phyloP scores from a whole-genome alignment of 2,797 vertebrate genomes.

The Catharus ustulatus region DNA sequence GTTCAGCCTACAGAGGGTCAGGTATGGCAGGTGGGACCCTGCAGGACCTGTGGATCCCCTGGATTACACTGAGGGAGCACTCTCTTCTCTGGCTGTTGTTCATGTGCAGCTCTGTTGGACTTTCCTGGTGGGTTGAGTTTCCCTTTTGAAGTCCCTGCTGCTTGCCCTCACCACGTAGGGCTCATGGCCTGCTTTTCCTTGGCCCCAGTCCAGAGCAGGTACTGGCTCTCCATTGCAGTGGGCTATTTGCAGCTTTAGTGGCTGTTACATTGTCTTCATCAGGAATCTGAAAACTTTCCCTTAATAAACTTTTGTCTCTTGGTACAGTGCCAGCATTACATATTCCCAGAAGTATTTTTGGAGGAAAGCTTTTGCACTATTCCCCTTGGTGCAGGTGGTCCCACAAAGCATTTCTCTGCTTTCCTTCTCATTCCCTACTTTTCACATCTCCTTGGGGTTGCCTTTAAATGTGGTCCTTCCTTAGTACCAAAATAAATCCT shows the following conservation, averaged over 20 bases:
- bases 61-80: background rate
- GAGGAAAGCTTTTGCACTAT: background rate
- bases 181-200: background rate
- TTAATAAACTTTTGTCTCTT: slow-evolving; percentile 17
- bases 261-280: slow-evolving; percentile 1
- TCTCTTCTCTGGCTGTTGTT: background rate
- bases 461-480: slow-evolving; percentile 2
- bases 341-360: slow-evolving; percentile 47
- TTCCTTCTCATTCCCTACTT: background rate
- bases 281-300: slow-evolving; percentile 30
- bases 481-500: slow-evolving; percentile 29
- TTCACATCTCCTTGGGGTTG: background rate
- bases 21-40: background rate
- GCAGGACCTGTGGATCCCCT: background rate
- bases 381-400: slow-evolving; percentile 27
- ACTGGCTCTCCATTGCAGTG: background rate
- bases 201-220: background rate
- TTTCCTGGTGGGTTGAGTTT: background rate
- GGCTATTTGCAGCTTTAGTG: background rate
- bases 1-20: background rate
- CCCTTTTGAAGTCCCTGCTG: background rate
- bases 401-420: background rate
- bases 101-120: fast-evolving
- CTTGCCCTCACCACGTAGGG: background rate
- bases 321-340: slow-evolving; percentile 20